These are phyloP conservation scores for Saturnia pavonia DNA, from an alignment of 2,888 invertebrate species.

Conservation along the genomic window DNA sequence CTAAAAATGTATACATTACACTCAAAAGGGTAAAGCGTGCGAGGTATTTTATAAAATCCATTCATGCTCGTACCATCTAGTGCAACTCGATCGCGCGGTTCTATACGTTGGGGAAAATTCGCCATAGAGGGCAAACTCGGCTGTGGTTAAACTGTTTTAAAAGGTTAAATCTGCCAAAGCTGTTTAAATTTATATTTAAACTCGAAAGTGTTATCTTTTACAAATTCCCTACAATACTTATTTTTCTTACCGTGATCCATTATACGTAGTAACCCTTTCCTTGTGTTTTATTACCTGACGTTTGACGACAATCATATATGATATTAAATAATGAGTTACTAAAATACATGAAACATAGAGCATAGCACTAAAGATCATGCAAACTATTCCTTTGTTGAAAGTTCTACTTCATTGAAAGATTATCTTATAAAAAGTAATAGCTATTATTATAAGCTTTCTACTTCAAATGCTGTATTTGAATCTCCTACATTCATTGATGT, in stretches of 20 bases:
- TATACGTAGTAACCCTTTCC: neutral
- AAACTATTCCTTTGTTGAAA: too few relatives aligned
- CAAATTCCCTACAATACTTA: neutral
- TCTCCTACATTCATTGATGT: too few relatives aligned
- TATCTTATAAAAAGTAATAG: too few relatives aligned
- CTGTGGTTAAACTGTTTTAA: neutral
- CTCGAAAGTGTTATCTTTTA: neutral
- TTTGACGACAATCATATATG: too few relatives aligned
- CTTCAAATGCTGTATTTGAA: too few relatives aligned
- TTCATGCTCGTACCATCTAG: constrained; percentile 26
- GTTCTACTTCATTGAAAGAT: too few relatives aligned
- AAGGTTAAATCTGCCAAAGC: neutral
- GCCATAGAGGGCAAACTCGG: constrained; percentile 23
- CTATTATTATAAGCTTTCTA: too few relatives aligned
- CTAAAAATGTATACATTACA: constrained; percentile 13
- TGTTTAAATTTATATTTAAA: neutral
- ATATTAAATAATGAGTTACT: too few relatives aligned
- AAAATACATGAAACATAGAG: too few relatives aligned
- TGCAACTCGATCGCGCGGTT: constrained; percentile 29
- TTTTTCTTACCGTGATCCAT: neutral
- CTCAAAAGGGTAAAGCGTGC: constrained; percentile 22
- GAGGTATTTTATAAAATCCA: constrained; percentile 26
- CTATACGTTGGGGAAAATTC: constrained; percentile 25
- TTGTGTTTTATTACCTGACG: neutral
- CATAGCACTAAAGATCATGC: too few relatives aligned